Conservation (phyloP, 1,140 invertebrate genomes). For the Apolygus lucorum region DNA sequence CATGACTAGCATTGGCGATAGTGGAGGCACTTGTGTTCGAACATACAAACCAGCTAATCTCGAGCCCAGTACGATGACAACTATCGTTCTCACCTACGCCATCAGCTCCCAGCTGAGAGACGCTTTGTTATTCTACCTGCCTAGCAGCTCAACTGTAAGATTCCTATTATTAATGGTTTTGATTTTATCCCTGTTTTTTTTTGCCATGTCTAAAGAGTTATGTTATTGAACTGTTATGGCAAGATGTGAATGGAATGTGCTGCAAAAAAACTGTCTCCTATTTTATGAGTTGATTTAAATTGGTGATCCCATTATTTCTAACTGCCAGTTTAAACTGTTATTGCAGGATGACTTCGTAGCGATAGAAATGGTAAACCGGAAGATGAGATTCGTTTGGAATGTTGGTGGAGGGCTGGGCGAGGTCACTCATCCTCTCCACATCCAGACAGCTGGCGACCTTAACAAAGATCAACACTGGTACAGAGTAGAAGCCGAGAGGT, state of each 20-base stretch:
- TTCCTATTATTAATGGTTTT: background rate
- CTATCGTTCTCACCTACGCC: constrained; percentile 57
- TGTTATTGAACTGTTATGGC: no score
- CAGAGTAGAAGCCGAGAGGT: constrained; percentile 56
- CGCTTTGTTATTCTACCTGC: constrained; percentile 57
- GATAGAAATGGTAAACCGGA: constrained; percentile 66
- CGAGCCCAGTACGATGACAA: constrained; percentile 59
- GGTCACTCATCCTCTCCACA: constrained; percentile 50
- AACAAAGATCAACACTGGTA: constrained; percentile 63
- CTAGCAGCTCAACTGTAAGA: constrained; percentile 48
- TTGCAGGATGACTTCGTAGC: constrained; percentile 59
- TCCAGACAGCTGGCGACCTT: constrained; percentile 43
- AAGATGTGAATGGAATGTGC: no score
- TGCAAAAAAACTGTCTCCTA: background rate
- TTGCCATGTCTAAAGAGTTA: no score
- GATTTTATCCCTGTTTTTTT: background rate
- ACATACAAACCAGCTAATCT: constrained; percentile 55
- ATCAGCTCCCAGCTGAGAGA: constrained; percentile 50
- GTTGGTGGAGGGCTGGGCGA: constrained; percentile 56
- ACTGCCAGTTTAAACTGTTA: constrained; percentile 8
- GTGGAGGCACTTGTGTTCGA: constrained; percentile 45
- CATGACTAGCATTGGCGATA: constrained; percentile 43
- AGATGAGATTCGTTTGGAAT: constrained; percentile 67
- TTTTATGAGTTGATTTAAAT: no score
- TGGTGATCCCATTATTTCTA: no score